Base-by-base conservation (phyloP, 2,113 vertebrate species). In the Brachypteracias leptosomus region DNA sequence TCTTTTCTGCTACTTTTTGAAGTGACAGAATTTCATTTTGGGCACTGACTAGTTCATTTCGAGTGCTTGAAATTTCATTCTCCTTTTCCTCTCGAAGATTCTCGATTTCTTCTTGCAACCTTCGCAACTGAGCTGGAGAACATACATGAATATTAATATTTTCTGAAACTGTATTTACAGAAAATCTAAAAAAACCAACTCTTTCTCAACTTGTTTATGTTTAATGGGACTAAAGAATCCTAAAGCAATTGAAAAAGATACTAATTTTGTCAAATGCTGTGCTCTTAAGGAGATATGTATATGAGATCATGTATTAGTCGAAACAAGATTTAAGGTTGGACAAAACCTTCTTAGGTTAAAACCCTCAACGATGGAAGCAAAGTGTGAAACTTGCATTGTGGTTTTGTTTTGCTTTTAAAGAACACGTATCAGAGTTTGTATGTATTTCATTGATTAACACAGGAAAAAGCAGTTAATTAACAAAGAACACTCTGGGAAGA, bases 11-110 rank as follows among this genome's bases (percentile, higher is more conserved):
- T 62, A 98, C 98, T 92, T 99, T 98, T 10, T 98, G 99, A 93
- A 99, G 98, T 31, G 99, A 98, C 20, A 99, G 94, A 85, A 99
- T 99, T 97, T 99, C 99, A 93, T 99, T 99, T 91, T 98, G 99
- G 81, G 99, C 99, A 16, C 98, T 98, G 96, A 98, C 98, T 40
- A 99, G 98, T 61, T 99, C 98, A 82, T 99, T 98, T 63, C 98
- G 97, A 28, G 99, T 98, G 96, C 93, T 98, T 93, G 98, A 98
- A 90, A 99, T 98, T 96, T 99, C 98, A 75, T 87, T 98, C 95
- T 99, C 99, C 84, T 99, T 99, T 94, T 99, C 98, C 96, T 99
- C 99, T 68, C 98, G 98, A 92, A 99, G 98, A 38, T 97, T 98
- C 95, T 99, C 99, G 96, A 99, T 99, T 95, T 99, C 99, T 10